Base-by-base conservation (phyloP, 2,888 invertebrate genomes). In the Coelinius sp. region DNA sequence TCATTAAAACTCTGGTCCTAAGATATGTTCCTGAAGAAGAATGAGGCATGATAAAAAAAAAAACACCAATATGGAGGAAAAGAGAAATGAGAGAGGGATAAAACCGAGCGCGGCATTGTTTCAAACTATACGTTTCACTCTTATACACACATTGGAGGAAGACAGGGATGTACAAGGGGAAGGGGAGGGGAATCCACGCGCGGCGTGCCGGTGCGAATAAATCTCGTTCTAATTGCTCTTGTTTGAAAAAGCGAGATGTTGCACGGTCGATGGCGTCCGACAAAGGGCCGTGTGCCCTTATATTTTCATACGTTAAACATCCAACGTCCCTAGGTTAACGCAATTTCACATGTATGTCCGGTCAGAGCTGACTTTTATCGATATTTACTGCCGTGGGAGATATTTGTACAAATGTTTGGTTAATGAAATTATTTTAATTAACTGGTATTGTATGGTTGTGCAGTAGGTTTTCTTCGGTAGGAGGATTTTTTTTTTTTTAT, bases 211-310 rank as follows among this genome's bases (percentile, higher is more conserved):
- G 78, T 76, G 81, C 80, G 79, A 83, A 85, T 85, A 85, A 85
- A 85, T 85, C 85, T 85, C 82, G 81, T 81, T 83, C 84, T 85
- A 85, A 85, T 85, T 85, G 84, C 83, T 82, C 79, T 79, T 24
- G 41, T 41, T 74, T 80, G 84, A 84, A 84, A 84, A 84, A 84
- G 75, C 77, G 78, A 73, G 76, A 77, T 75, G 82, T 77, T 78
- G 79, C 79, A 77, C 75, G 77, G 78, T 73, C 72, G 78, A 80
- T 79, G 78, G 80, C 78, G 77, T 78, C 84, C 84, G 84, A 84
- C 84, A 84, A 85, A 84, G 83, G 84, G 73, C 66, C 35, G 24
- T 20, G 12, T 22, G 22, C 20, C 41, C 41, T 20, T 62, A 17
- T 31, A 20, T 24, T 63, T 63, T 41, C 38, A 17, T 24, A 68